phyloP scores from a whole-genome alignment of 2,797 vertebrate species.

The Valencia hispanica region DNA sequence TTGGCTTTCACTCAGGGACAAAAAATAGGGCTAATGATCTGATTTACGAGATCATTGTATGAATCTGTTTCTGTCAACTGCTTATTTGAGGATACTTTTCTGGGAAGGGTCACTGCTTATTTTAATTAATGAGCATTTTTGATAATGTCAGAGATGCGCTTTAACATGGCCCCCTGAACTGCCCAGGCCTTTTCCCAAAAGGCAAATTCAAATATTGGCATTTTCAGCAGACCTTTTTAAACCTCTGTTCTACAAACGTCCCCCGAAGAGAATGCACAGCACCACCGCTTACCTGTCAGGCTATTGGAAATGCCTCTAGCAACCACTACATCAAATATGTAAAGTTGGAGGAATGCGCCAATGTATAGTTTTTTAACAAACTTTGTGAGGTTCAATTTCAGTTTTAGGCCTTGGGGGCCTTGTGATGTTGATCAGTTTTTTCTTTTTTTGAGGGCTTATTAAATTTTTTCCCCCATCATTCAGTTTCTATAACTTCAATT shows the following conservation, averaged over 20 bases:
- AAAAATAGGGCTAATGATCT: conserved; percentile 19
- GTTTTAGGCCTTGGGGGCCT: neutral
- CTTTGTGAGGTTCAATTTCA: neutral
- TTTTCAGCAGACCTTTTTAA: conserved; percentile 33
- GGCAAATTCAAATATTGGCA: conserved; percentile 19
- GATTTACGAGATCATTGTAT: conserved; percentile 14
- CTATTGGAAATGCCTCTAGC: conserved; percentile 23
- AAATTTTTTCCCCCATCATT: neutral
- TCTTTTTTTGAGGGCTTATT: neutral
- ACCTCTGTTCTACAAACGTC: conserved; percentile 20
- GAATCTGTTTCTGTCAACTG: neutral
- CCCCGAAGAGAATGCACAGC: conserved; percentile 23
- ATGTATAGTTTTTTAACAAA: neutral
- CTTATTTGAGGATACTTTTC: neutral
- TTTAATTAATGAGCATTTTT: conserved; percentile 13
- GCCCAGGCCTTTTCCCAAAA: conserved; percentile 16
- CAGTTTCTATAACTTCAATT: neutral
- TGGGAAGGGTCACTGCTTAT: neutral
- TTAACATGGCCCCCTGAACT: neutral
- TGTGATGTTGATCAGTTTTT: neutral
- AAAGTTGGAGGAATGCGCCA: conserved; percentile 18
- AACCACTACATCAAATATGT: conserved; percentile 51
- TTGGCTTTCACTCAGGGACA: conserved; percentile 29
- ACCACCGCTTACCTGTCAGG: conserved; percentile 27
- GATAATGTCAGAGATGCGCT: conserved; percentile 2